Evolutionary conservation across 2,113 vertebrate species (phyloP).

Genomic region (Dasypus novemcinctus): DNA sequence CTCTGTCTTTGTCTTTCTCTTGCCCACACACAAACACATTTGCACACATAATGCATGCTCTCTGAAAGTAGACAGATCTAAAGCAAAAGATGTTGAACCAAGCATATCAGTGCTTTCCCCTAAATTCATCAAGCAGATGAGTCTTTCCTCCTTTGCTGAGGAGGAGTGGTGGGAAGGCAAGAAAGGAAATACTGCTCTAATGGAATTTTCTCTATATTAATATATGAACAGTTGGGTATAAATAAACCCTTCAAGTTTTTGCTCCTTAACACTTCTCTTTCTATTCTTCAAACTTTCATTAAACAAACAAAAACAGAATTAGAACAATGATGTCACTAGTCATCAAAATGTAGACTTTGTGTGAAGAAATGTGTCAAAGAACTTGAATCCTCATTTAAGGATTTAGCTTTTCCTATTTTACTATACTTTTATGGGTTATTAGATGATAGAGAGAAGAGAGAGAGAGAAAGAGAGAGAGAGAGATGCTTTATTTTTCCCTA

Average conservation of each 20-base stretch:
- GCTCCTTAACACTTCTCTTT: background rate
- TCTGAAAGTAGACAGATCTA: background rate
- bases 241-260: background rate
- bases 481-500: background rate
- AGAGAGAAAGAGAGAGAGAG: background rate
- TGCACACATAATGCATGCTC: background rate
- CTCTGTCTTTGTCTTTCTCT: background rate
- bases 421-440: background rate
- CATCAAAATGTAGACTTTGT: background rate
- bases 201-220: background rate
- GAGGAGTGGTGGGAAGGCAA: background rate
- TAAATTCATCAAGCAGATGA: background rate
- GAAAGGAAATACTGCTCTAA: background rate
- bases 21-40: background rate
- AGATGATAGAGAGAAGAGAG: background rate
- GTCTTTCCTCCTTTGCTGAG: background rate
- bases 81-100: background rate
- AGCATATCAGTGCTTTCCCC: background rate
- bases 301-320: background rate
- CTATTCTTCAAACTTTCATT: background rate
- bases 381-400: background rate
- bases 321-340: background rate
- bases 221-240: background rate
- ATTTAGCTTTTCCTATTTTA: background rate
- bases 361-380: background rate